Conservation (phyloP, 1,140 invertebrate species). For the Saccostrea glomerata region DNA sequence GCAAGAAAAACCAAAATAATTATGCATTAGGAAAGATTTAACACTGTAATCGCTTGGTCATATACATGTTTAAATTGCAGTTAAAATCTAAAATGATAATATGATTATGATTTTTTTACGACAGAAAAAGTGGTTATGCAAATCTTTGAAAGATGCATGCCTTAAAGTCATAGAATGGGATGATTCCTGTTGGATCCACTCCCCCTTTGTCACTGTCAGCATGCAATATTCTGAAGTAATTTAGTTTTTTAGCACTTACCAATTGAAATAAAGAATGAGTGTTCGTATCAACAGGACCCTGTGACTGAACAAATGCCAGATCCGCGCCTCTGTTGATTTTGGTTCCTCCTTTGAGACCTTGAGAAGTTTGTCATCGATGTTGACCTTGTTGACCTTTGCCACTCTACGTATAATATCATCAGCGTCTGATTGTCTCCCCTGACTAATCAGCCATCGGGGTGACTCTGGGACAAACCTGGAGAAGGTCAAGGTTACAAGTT, state of each 20-base stretch:
- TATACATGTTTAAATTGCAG: no score
- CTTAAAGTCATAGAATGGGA: no score
- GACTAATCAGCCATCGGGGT: slow-evolving; percentile 71
- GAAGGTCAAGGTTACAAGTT: background rate
- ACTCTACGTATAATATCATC: slow-evolving; percentile 65
- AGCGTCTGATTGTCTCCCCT: slow-evolving; percentile 66
- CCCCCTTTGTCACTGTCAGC: no score
- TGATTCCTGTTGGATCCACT: no score
- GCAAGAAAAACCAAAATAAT: background rate
- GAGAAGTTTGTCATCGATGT: slow-evolving; percentile 54
- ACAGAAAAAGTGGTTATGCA: no score
- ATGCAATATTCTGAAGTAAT: no score
- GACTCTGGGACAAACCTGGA: slow-evolving; percentile 72
- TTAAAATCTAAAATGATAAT: no score
- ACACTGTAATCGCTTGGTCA: no score
- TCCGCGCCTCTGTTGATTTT: slow-evolving; percentile 21
- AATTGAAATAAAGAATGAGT: slow-evolving; percentile 56
- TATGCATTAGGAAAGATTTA: background rate
- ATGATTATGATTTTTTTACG: no score
- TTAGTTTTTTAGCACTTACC: slow-evolving; percentile 39
- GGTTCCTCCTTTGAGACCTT: slow-evolving; percentile 25
- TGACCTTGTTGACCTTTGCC: slow-evolving; percentile 67
- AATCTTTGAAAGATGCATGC: no score
- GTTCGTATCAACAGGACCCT: slow-evolving; percentile 54
- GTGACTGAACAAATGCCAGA: slow-evolving; percentile 59